Conservation (phyloP, 2,888 invertebrate species). For the Drosophila paucipuncta region DNA sequence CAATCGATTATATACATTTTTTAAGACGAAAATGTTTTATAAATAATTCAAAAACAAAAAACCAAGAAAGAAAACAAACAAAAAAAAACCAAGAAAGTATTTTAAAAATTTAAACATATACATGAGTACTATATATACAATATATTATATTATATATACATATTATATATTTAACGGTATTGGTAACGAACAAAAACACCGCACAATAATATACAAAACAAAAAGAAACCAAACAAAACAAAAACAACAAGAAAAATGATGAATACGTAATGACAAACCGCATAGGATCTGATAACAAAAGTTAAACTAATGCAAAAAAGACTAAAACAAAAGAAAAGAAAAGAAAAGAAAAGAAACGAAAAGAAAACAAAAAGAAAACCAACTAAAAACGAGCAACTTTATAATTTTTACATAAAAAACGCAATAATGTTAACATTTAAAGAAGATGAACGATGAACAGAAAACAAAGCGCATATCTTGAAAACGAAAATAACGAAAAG, state of each 20-base stretch:
- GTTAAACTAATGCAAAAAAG: slow-evolving; percentile 69
- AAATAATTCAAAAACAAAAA: slow-evolving; percentile 50
- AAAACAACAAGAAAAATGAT: slow-evolving; percentile 24
- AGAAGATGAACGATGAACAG: slow-evolving; percentile 28
- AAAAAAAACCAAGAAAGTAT: slow-evolving; percentile 71
- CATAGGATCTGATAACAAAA: slow-evolving; percentile 49
- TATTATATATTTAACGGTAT: slow-evolving; percentile 72
- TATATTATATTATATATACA: slow-evolving; percentile 70
- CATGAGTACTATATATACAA: slow-evolving; percentile 76
- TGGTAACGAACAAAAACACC: slow-evolving; percentile 81
- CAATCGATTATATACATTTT: slow-evolving; percentile 78
- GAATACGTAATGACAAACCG: slow-evolving; percentile 63
- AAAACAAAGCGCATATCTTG: slow-evolving; percentile 82
- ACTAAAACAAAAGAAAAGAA: slow-evolving; percentile 46
- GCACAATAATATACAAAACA: slow-evolving; percentile 83
- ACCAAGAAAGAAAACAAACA: slow-evolving; percentile 31
- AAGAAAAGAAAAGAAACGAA: slow-evolving; percentile 22
- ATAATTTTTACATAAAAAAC: slow-evolving; percentile 73
- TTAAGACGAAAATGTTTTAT: slow-evolving; percentile 71
- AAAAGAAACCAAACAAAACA: slow-evolving; percentile 12
- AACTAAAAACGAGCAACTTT: slow-evolving; percentile 59
- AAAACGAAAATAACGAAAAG: slow-evolving; percentile 51
- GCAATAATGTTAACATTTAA: slow-evolving; percentile 82
- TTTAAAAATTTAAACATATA: slow-evolving; percentile 79
- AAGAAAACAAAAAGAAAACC: slow-evolving; percentile 39